Conservation (phyloP, 2,888 invertebrate genomes). For the Laothoe populi region DNA sequence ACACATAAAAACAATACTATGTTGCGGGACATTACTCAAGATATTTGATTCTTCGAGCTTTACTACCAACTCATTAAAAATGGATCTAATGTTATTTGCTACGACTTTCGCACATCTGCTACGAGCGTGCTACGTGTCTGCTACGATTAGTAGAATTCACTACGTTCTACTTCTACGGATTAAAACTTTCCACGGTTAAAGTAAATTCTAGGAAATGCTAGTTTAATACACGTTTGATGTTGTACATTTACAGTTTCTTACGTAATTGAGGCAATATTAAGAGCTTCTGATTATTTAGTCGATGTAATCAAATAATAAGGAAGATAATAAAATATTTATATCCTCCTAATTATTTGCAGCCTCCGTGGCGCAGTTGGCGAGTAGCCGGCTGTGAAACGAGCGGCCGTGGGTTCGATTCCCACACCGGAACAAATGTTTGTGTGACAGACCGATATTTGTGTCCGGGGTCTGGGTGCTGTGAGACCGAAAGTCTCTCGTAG, state of each 20-base stretch:
- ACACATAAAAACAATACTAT: constrained; percentile 6
- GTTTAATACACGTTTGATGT: background rate
- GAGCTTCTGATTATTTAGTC: constrained; percentile 2
- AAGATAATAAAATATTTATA: too few relatives aligned
- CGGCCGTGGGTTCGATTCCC: too few relatives aligned
- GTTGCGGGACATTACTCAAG: constrained; percentile 2
- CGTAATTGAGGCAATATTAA: constrained; percentile 2
- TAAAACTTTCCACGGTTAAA: background rate
- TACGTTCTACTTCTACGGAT: constrained; percentile 8
- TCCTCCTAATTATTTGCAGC: too few relatives aligned
- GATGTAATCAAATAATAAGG: background rate
- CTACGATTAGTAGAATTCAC: constrained; percentile 10
- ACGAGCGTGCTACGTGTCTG: constrained; percentile 17
- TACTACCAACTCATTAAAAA: constrained; percentile 8
- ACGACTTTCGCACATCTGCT: constrained; percentile 23
- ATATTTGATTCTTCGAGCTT: background rate
- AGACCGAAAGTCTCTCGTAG: too few relatives aligned
- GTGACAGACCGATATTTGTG: too few relatives aligned
- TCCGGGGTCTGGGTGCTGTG: too few relatives aligned
- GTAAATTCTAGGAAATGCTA: constrained; percentile 2
- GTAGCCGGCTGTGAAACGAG: too few relatives aligned
- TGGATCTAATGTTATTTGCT: constrained; percentile 22
- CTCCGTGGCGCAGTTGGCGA: too few relatives aligned
- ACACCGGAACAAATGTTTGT: too few relatives aligned
- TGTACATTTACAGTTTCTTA: background rate